Evolutionary conservation across 2,888 invertebrate genomes (phyloP).

Genomic region (Hypselothyrea guttata): DNA sequence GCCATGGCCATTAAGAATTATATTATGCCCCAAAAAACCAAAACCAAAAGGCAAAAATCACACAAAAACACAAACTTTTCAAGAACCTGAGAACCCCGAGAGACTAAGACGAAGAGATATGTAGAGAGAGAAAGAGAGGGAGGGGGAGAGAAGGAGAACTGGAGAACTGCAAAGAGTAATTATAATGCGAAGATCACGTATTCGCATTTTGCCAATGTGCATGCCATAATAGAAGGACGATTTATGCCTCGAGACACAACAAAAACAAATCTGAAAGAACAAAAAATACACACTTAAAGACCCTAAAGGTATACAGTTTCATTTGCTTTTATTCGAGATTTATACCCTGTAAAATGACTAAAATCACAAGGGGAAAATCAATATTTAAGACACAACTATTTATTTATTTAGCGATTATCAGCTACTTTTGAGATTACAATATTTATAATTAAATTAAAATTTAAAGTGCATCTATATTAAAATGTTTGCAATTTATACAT

Average conservation of each 20-base stretch:
- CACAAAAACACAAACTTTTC: constrained; percentile 9
- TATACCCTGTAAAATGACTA: neutral
- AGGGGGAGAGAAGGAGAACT: neutral
- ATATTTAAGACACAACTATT: too few relatives aligned
- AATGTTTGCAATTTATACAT: too few relatives aligned
- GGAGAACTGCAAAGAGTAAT: constrained; percentile 56
- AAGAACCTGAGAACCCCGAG: constrained; percentile 1
- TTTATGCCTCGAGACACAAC: constrained; percentile 48
- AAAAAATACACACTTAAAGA: constrained; percentile 9
- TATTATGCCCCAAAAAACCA: constrained; percentile 45
- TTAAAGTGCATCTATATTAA: too few relatives aligned
- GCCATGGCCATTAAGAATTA: constrained; percentile 73
- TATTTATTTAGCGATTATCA: too few relatives aligned
- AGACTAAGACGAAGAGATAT: constrained; percentile 4
- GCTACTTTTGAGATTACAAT: too few relatives aligned
- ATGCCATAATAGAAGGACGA: constrained; percentile 73
- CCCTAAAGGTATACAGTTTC: neutral
- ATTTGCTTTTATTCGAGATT: neutral
- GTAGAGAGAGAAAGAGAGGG: constrained; percentile 12
- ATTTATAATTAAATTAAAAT: too few relatives aligned
- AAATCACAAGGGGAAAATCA: neutral
- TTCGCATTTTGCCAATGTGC: constrained; percentile 71
- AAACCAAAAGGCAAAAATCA: constrained; percentile 1
- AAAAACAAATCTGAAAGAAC: constrained; percentile 20
- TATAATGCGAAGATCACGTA: constrained; percentile 73